Percentiles rank a stretch among this genome's conserved stretches.
These are phyloP conservation scores for Xylota sylvarum DNA, from an alignment of 2,888 invertebrate species.

Conservation along the genomic window DNA sequence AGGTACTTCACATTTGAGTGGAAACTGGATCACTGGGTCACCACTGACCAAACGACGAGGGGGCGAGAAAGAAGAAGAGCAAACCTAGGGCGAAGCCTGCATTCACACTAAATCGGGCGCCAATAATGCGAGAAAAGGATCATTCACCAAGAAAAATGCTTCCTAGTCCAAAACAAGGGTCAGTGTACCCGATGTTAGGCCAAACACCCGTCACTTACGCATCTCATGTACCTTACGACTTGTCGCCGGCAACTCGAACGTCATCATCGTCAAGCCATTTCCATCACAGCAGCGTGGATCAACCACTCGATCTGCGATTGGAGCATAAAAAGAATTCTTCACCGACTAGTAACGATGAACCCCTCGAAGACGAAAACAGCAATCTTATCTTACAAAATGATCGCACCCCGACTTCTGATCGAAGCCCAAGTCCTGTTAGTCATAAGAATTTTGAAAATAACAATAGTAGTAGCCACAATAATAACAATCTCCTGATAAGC, in stretches of 20 bases:
- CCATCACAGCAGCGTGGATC: conserved; percentile 86
- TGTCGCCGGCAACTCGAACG: conserved; percentile 85
- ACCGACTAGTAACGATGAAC: conserved; percentile 78
- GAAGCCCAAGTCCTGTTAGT: conserved; percentile 86
- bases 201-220: conserved; percentile 85
- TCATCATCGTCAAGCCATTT: conserved; percentile 81
- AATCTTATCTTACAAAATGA: conserved; percentile 88
- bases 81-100: conserved; percentile 54
- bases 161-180: conserved; percentile 90
- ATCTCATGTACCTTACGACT: conserved; percentile 89
- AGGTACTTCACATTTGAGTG: conserved; percentile 49
- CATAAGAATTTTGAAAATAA: conserved; percentile 78
- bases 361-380: conserved; percentile 93
- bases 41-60: not conserved
- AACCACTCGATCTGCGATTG: conserved; percentile 94
- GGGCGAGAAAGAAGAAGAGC: conserved; percentile 1
- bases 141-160: conserved; percentile 95
- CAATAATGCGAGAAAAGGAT: conserved; percentile 95
- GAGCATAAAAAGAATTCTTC: conserved; percentile 90
- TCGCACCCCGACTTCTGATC: conserved; percentile 78
- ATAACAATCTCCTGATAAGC: conserved; percentile 69
- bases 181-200: conserved; percentile 89
- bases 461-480: conserved; percentile 76
- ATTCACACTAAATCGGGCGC: conserved; percentile 59
- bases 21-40: conserved; percentile 69